These are phyloP conservation scores for Laupala kohalensis DNA, from an alignment of 1,140 invertebrate genomes.

Conservation along the genomic window DNA sequence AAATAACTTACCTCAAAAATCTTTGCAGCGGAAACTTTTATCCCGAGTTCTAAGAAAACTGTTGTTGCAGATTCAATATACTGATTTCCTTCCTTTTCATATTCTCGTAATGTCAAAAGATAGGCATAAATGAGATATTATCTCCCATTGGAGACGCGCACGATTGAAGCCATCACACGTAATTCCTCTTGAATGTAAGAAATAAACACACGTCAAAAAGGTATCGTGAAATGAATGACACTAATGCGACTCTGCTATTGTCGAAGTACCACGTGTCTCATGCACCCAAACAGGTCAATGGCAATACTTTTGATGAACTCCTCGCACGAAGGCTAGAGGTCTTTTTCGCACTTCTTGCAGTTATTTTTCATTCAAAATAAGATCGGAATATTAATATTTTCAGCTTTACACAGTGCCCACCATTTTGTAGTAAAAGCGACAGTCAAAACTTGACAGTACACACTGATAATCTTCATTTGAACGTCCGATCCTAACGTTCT, in stretches of 20 bases:
- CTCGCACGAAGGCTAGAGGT: too few species aligned
- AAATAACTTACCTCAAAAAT: too few species aligned
- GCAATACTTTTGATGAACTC: background rate
- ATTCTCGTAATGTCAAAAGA: background rate
- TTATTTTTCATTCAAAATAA: background rate
- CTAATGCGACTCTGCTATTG: background rate
- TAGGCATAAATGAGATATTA: background rate
- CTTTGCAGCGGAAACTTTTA: too few species aligned
- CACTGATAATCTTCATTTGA: background rate
- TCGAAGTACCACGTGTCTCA: background rate
- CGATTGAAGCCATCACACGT: background rate
- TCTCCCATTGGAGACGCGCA: background rate
- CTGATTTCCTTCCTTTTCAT: background rate
- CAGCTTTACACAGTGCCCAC: background rate
- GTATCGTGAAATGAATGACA: background rate
- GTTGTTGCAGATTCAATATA: too few species aligned
- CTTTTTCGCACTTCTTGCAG: background rate
- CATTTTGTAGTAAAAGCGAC: background rate
- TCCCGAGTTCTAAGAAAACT: too few species aligned
- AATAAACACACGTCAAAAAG: too few species aligned
- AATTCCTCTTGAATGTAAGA: background rate
- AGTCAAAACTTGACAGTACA: background rate
- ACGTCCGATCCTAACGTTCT: background rate
- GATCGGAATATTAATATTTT: background rate
- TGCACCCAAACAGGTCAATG: background rate